phyloP scores from a whole-genome alignment of 1,140 invertebrate genomes.

The Rhizoglyphus robini region DNA sequence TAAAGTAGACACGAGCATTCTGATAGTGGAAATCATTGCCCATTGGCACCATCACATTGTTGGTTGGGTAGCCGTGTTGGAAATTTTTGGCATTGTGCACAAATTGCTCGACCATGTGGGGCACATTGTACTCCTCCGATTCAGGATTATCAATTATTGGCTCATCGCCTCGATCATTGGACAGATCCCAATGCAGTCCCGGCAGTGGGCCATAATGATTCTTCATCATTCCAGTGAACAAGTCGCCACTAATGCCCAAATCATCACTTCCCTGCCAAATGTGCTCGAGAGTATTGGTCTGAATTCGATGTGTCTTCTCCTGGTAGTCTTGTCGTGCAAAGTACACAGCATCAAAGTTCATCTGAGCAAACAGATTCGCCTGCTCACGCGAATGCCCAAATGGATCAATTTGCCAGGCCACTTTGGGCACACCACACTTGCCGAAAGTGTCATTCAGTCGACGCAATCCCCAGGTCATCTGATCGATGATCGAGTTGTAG shows the following conservation, averaged over 20 bases:
- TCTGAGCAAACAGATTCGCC: no score
- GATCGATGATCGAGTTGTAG: no score
- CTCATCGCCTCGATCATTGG: background rate
- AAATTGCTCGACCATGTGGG: background rate
- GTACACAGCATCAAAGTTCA: slow-evolving; percentile 27
- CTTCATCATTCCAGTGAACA: slow-evolving; percentile 15
- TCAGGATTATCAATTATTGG: slow-evolving; percentile 17
- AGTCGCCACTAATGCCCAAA: slow-evolving; percentile 2
- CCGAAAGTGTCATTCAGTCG: no score
- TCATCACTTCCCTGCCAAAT: slow-evolving; percentile 21
- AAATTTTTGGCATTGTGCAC: background rate
- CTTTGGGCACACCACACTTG: no score
- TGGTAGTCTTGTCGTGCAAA: slow-evolving; percentile 15
- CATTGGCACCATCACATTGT: slow-evolving; percentile 20
- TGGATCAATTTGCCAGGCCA: no score
- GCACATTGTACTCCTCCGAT: slow-evolving; percentile 18
- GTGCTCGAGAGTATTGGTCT: slow-evolving; percentile 13
- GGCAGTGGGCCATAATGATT: background rate
- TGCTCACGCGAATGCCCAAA: no score
- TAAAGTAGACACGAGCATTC: slow-evolving; percentile 59
- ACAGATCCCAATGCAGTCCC: background rate
- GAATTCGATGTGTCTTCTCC: slow-evolving; percentile 11
- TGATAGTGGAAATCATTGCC: slow-evolving; percentile 20
- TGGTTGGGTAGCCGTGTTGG: background rate
- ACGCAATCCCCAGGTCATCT: no score